A percentile compares a stretch with the other conserved stretches of the same genome.
Conservation (phyloP, 2,113 vertebrate genomes). For the Casuarius casuarius region DNA sequence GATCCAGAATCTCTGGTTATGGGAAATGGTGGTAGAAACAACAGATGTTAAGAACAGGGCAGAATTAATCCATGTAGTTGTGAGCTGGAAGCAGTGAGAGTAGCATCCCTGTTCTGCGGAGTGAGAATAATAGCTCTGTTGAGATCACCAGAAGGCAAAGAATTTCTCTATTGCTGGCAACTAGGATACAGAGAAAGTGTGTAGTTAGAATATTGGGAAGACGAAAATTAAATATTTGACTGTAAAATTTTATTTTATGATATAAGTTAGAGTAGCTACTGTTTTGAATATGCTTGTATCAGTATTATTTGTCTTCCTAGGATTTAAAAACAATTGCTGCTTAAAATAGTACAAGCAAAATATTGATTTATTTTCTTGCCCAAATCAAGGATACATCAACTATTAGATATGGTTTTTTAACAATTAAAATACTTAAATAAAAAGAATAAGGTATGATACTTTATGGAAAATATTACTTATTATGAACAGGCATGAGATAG, state of each 20-base stretch:
- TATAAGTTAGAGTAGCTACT: neutral
- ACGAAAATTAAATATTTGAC: neutral
- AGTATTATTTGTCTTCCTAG: rapidly evolving
- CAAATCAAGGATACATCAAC: neutral
- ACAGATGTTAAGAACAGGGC: rapidly evolving
- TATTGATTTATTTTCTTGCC: neutral
- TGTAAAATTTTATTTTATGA: neutral
- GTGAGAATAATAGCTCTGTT: neutral
- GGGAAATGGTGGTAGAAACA: neutral
- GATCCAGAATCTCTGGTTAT: neutral
- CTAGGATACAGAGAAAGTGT: neutral
- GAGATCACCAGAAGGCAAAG: neutral
- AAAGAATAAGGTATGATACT: neutral
- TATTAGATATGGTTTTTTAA: neutral
- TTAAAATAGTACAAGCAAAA: neutral
- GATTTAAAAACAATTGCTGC: neutral
- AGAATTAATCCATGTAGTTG: neutral
- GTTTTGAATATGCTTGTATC: neutral
- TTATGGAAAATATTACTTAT: neutral
- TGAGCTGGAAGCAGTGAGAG: neutral
- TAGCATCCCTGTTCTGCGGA: neutral
- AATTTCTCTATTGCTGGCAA: neutral
- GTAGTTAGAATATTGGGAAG: neutral
- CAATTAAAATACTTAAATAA: neutral
- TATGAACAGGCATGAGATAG: neutral